Evolutionary conservation across 1,140 invertebrate genomes (phyloP).

Genomic region (Cecropterus lyciades): DNA sequence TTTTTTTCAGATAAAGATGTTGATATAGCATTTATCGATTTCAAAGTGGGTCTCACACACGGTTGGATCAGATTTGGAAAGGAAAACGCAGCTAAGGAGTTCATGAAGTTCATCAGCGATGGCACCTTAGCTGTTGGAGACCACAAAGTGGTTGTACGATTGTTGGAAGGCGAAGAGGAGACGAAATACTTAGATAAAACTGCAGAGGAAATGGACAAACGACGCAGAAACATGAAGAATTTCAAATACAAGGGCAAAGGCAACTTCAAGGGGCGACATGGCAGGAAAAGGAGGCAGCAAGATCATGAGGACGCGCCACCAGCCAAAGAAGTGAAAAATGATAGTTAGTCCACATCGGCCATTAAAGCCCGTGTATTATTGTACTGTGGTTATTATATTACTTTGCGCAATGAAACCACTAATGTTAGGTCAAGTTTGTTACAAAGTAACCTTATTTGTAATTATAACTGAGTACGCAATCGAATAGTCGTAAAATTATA

Average conservation of each 20-base stretch:
- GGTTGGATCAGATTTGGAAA: slow-evolving; percentile 89
- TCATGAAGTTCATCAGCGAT: slow-evolving; percentile 87
- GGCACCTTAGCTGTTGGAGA: slow-evolving; percentile 86
- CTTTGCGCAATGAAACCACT: too few relatives aligned
- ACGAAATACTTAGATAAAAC: slow-evolving; percentile 87
- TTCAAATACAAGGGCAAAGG: slow-evolving; percentile 63
- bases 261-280: slow-evolving; percentile 57
- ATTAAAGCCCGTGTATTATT: not conserved
- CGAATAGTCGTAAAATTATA: too few relatives aligned
- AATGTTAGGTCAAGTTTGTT: too few relatives aligned
- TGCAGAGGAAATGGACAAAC: slow-evolving; percentile 85
- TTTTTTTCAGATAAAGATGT: slow-evolving; percentile 63
- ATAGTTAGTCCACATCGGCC: slow-evolving; percentile 50
- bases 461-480: too few relatives aligned
- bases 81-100: slow-evolving; percentile 87
- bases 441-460: too few relatives aligned
- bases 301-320: slow-evolving; percentile 55
- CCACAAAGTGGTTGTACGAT: slow-evolving; percentile 84
- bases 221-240: slow-evolving; percentile 78
- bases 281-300: slow-evolving; percentile 63
- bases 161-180: slow-evolving; percentile 89
- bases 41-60: slow-evolving; percentile 88
- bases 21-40: slow-evolving; percentile 90
- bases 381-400: too few relatives aligned
- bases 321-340: slow-evolving; percentile 61